Base-by-base conservation (phyloP, 92 coral and sea anemone species). In the Pocillopora meandrina region DNA sequence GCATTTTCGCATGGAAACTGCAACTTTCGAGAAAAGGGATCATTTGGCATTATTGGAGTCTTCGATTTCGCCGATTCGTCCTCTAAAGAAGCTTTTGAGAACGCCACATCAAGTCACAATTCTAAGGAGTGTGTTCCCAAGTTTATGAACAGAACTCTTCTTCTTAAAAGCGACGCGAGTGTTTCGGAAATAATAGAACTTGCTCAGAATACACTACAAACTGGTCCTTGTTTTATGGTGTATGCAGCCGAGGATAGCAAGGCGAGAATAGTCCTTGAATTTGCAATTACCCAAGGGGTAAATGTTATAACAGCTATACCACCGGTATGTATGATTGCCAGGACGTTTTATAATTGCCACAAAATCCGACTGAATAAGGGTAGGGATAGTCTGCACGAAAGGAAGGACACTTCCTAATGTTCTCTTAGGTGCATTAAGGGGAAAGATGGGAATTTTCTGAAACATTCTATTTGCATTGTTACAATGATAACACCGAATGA, bases 181-280 rank as follows among this genome's bases (percentile, higher is more conserved):
- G 26, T 83, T 58, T 17, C 56, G 9, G 86, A 83, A 31, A 61
- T 83, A 64, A 74, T 83, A 66, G 80, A 62, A 7, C 72, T 61
- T 18, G 72, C 58, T 62, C 56, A 61, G 9, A 42, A 12, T 13
- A 57, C 71, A 77, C 56, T 73, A 65, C 49, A 55, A 33, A 26
- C 20, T 52, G 80, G 74, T 7, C 55, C 73, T 61, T 83, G 86
- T 74, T 74, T 83, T 74, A 74, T 83, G 86, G 64, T 83, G 10
- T 83, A 83, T 56, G 86, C 80, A 13, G 65, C 86, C 2, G 62
- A 83, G 35, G 61, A 52, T 62, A 33, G 2, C 17, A 63, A 73
- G 7, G 80, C 62, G 26, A 74, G 72, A 47, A 63, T 83, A 16
- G 63, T 83, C 19, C 65, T 83, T n/a, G 86, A 83, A 61, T 12